phyloP scores from a whole-genome alignment of 2,888 invertebrate genomes.

The Limnephilus auricula region DNA sequence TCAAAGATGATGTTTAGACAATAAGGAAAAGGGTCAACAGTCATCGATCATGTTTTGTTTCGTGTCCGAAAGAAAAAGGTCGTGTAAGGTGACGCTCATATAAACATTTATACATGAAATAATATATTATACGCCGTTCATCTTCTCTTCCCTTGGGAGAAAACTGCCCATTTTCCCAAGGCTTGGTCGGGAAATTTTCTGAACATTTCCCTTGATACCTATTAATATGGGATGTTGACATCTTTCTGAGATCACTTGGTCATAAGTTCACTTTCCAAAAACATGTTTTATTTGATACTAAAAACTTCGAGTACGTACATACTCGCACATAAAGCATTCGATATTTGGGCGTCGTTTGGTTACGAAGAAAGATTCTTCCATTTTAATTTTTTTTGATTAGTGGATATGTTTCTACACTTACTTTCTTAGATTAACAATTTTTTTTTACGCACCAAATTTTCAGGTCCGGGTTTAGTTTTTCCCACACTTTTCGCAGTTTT shows the following conservation, averaged over 20 bases:
- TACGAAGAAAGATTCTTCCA: background rate
- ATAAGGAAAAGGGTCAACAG: conserved; percentile 29
- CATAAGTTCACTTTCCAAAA: background rate
- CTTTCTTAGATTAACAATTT: too few species aligned
- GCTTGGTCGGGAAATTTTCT: background rate
- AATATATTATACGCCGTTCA: background rate
- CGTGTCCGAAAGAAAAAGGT: conserved; percentile 10
- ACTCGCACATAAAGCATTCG: background rate
- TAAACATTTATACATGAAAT: conserved; percentile 14
- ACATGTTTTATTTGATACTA: background rate
- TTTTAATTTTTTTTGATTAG: background rate
- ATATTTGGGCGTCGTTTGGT: background rate
- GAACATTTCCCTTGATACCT: background rate
- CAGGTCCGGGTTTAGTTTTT: too few species aligned
- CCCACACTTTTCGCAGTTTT: too few species aligned
- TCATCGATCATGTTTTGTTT: conserved; percentile 34
- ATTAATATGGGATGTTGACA: background rate
- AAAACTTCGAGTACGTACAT: background rate
- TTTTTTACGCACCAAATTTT: too few species aligned
- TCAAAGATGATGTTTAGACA: background rate
- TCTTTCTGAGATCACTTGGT: background rate
- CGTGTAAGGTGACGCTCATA: conserved; percentile 10
- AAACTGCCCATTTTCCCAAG: background rate
- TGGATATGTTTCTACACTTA: background rate
- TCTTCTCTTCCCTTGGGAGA: background rate